phyloP scores from a whole-genome alignment of 2,797 vertebrate species.

The Poliocrania exsul region DNA sequence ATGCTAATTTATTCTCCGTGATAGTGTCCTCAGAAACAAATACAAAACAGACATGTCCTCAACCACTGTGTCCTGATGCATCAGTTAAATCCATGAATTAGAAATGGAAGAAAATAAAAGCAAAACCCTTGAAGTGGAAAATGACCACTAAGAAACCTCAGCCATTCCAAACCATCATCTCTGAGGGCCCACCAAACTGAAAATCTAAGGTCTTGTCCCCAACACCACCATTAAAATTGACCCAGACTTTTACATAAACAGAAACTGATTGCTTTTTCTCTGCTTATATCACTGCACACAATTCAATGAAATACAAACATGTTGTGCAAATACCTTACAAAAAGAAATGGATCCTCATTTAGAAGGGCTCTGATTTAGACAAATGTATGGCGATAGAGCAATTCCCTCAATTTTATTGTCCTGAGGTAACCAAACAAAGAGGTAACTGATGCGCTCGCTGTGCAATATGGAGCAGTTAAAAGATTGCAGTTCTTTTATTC shows the following conservation, averaged over 20 bases:
- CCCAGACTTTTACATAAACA: neutral
- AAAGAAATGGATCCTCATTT: neutral
- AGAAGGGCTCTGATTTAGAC: neutral
- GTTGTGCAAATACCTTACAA: neutral
- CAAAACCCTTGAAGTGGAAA: neutral
- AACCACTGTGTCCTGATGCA: neutral
- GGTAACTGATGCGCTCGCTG: neutral
- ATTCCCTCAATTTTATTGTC: neutral
- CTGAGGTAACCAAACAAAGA: neutral
- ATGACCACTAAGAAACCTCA: neutral
- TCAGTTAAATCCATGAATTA: neutral
- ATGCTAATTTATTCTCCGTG: conserved; percentile 33
- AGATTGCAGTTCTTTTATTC: neutral
- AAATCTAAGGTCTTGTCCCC: neutral
- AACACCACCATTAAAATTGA: neutral
- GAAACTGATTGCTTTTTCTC: neutral
- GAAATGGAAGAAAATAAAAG: neutral
- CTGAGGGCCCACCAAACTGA: neutral
- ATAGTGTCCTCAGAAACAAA: conserved; percentile 29
- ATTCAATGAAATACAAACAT: neutral
- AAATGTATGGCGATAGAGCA: neutral
- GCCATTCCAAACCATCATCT: neutral
- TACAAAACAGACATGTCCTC: neutral
- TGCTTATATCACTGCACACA: neutral
- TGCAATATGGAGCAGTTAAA: neutral